A percentile compares a stretch with the other conserved stretches of the same genome.
Evolutionary conservation across 1,140 invertebrate genomes (phyloP).

Genomic region (Ylistrum balloti): DNA sequence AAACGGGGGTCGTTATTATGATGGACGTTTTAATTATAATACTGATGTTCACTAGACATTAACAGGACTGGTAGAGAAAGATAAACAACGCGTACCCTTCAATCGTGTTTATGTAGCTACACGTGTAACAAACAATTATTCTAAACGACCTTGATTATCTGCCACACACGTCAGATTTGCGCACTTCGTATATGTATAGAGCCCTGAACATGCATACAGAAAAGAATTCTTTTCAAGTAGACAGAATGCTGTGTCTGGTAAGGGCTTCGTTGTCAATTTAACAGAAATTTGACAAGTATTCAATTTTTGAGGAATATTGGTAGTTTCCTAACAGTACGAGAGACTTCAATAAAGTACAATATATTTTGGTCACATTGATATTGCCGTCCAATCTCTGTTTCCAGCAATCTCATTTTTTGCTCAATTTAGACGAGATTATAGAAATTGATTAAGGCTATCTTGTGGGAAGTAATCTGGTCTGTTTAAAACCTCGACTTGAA

Average conservation of each 20-base stretch:
- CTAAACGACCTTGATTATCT: not conserved
- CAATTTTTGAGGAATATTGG: slow-evolving; percentile 4
- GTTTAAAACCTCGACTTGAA: not conserved
- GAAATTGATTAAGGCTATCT: not conserved
- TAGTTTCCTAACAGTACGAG: not conserved
- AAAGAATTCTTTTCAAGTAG: not conserved
- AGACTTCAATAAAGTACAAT: not conserved
- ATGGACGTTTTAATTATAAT: too few relatives aligned
- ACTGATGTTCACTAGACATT: too few relatives aligned
- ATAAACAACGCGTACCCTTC: not conserved
- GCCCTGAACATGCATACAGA: not conserved
- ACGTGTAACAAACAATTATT: not conserved
- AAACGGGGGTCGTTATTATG: too few relatives aligned
- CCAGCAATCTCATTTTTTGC: slow-evolving; percentile 15
- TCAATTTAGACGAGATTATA: not conserved
- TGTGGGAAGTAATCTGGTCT: not conserved
- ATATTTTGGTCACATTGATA: not conserved
- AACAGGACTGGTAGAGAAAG: too few relatives aligned
- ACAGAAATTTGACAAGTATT: not conserved
- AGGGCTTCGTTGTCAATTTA: not conserved
- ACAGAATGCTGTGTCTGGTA: not conserved
- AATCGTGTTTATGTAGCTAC: not conserved
- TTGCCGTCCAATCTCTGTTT: not conserved
- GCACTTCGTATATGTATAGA: not conserved
- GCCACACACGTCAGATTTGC: not conserved